These are phyloP conservation scores for Zaprionus ornatus DNA, from an alignment of 1,140 invertebrate genomes.

Conservation along the genomic window DNA sequence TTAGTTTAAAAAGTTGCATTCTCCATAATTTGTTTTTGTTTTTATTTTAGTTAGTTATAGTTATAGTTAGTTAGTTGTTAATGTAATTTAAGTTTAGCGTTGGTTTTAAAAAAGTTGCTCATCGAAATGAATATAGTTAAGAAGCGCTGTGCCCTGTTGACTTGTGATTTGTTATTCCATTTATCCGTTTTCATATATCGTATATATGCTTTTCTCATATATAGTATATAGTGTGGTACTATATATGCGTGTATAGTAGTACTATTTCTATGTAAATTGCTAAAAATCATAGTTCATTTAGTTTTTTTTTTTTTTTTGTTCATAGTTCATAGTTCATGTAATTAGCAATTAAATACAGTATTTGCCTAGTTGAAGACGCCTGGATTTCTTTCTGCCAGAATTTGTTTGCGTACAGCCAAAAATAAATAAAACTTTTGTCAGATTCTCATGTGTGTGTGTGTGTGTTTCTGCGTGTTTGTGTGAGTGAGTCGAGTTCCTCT, in stretches of 20 bases:
- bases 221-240: constrained; percentile 27
- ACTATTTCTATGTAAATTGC: constrained; percentile 66
- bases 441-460: not conserved
- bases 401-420: constrained; percentile 33
- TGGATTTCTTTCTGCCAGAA: constrained; percentile 53
- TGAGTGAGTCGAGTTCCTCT: not conserved
- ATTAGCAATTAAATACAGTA: constrained; percentile 64
- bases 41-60: constrained; percentile 40
- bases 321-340: constrained; percentile 43
- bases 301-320: not conserved
- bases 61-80: constrained; percentile 35
- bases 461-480: constrained; percentile 1
- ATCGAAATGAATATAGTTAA: constrained; percentile 75
- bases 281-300: constrained; percentile 55
- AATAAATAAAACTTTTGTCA: constrained; percentile 37
- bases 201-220: constrained; percentile 21
- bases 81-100: constrained; percentile 48
- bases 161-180: constrained; percentile 67
- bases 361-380: constrained; percentile 64
- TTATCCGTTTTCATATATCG: constrained; percentile 34
- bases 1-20: constrained; percentile 79
- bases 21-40: constrained; percentile 40
- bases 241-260: constrained; percentile 52
- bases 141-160: constrained; percentile 81
- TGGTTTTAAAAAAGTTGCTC: constrained; percentile 71